Base-by-base conservation (phyloP, 2,888 invertebrate species). In the Volucella bombylans region DNA sequence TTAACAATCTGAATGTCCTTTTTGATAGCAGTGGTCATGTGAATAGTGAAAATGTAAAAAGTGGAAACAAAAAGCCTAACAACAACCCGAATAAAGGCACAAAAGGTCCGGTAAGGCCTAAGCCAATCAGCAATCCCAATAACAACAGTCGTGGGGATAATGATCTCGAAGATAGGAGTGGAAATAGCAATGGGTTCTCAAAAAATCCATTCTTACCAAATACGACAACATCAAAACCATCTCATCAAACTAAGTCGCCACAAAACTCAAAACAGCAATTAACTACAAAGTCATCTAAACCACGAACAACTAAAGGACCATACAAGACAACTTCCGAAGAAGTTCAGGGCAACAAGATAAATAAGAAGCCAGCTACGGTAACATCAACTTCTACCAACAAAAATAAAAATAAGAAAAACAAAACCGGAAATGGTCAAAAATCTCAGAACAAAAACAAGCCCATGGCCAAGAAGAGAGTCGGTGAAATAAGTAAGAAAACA, bases 401-500 rank as follows among this genome's bases (percentile, higher is more conserved):
- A 18, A 49, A 45, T 11, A 76, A 61, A 18, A 76, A 77, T 14
- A 69, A 74, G 49, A 62, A 47, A 6, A 15, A 31, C 55, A 10
- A n/a, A 41, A 14, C 23, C 9, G 47, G 39, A 54, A 55, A 64
- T 11, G 59, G 12, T 18, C 11, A 14, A 10, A 12, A 38, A 14
- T 14, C 18, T 43, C 41, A 38, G 15, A 41, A 4, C 31, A 67
- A 59, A 12, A 14, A n/a, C 14, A 81, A 59, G n/a, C 10, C 4
- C 14, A 68, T 62, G 0, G 39, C 12, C 14, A 80, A 74, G 52
- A 80, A 85, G 67, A 65, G 83, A 18, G 71, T 85, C 31, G 62
- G 83, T 38, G 45, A 85, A 72, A 76, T 76, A 3, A 85, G 83
- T 85, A 68, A 85, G 83, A 23, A 52, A 2, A 68, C 8, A 18